phyloP scores from a whole-genome alignment of 2,797 vertebrate species.

The Limosa lapponica region DNA sequence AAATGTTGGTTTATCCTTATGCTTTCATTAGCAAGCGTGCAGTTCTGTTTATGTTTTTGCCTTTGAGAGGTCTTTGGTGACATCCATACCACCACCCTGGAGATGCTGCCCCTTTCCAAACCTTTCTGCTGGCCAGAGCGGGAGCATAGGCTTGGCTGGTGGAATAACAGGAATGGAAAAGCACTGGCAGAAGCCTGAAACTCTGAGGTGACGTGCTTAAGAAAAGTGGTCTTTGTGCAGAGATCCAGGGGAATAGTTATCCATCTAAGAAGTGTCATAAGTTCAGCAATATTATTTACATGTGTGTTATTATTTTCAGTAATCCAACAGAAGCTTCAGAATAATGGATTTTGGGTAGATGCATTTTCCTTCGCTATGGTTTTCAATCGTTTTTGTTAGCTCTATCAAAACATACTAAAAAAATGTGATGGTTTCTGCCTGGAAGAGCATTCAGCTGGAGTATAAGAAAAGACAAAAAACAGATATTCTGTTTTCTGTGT shows the following conservation, averaged over 20 bases:
- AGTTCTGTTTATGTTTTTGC: background rate
- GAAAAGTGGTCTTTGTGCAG: background rate
- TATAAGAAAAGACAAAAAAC: background rate
- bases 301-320: background rate
- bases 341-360: background rate
- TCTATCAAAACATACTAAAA: background rate
- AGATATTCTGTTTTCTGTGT: background rate
- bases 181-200: background rate
- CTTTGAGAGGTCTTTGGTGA: background rate
- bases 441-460: background rate
- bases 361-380: background rate
- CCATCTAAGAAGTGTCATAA: fast-evolving
- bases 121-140: background rate
- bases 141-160: fast-evolving
- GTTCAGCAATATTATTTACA: background rate
- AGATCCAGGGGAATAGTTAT: background rate
- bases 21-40: background rate
- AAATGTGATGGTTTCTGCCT: background rate
- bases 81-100: background rate
- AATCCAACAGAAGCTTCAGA: background rate
- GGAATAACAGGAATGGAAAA: background rate
- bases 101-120: background rate
- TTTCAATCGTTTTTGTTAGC: background rate
- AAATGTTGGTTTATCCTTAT: background rate
- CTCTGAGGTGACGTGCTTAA: background rate